These are phyloP conservation scores for Hydriomena furcata DNA, from an alignment of 2,888 invertebrate genomes.

Conservation along the genomic window DNA sequence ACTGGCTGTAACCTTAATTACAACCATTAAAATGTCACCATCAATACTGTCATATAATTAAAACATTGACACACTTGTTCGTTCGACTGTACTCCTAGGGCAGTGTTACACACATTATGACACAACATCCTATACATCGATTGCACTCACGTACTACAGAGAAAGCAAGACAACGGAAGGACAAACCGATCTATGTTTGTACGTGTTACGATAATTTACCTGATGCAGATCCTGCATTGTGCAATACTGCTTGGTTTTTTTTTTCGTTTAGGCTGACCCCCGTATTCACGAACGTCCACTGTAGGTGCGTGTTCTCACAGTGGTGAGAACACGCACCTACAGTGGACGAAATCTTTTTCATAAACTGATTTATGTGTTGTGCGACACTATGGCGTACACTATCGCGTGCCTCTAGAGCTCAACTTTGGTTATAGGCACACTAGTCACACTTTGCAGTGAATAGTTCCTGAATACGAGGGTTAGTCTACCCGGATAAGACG, in stretches of 20 bases:
- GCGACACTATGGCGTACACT: too few relatives aligned
- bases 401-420: too few relatives aligned
- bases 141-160: slow-evolving; percentile 64
- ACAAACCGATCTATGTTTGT: slow-evolving; percentile 51
- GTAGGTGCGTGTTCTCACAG: too few relatives aligned
- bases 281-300: too few relatives aligned
- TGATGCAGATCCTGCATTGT: slow-evolving; percentile 51
- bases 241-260: slow-evolving; percentile 44
- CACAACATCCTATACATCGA: slow-evolving; percentile 43
- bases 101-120: slow-evolving; percentile 42
- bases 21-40: slow-evolving; percentile 40
- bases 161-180: slow-evolving; percentile 73
- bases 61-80: slow-evolving; percentile 64
- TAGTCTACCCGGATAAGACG: too few relatives aligned
- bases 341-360: too few relatives aligned
- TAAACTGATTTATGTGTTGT: too few relatives aligned
- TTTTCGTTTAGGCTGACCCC: too few relatives aligned
- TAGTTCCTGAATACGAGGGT: too few relatives aligned
- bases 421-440: too few relatives aligned
- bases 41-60: slow-evolving; percentile 53
- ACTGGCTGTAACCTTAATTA: slow-evolving; percentile 40
- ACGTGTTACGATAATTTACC: slow-evolving; percentile 61
- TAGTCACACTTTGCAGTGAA: too few relatives aligned
- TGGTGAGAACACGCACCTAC: too few relatives aligned
- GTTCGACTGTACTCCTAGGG: slow-evolving; percentile 51